Conservation (phyloP, 2,113 vertebrate genomes). For the Mus spicilegus region DNA sequence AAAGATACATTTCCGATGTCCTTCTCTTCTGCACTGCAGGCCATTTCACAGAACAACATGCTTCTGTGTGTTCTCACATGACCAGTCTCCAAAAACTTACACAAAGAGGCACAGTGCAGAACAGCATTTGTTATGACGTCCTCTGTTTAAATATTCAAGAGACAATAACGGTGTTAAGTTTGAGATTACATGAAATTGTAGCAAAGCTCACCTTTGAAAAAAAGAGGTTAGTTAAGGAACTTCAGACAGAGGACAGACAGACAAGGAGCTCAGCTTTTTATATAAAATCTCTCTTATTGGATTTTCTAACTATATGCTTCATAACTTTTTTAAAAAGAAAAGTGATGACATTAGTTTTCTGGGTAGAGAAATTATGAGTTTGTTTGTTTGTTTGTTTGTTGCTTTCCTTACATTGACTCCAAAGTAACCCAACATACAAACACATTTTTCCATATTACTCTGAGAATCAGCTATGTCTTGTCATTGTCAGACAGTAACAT, state of each 20-base stretch:
- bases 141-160: not conserved
- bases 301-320: constrained; percentile 2
- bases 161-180: not conserved
- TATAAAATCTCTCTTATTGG: constrained; percentile 34
- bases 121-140: not conserved
- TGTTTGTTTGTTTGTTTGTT: no score
- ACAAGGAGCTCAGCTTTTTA: not conserved
- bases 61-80: not conserved
- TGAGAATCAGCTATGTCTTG: not conserved
- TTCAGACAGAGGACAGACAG: not conserved
- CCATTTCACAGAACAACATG: not conserved
- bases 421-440: not conserved
- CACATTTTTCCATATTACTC: not conserved
- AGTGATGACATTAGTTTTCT: constrained; percentile 17
- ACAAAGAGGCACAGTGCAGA: not conserved
- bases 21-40: not conserved
- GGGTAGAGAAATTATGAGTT: not conserved
- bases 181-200: constrained; percentile 17
- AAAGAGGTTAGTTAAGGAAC: not conserved
- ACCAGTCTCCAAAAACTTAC: constrained; percentile 25
- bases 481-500: not conserved
- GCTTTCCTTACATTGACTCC: constrained; percentile 34
- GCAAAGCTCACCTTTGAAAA: not conserved
- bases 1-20: not conserved
- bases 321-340: not conserved